Base-by-base conservation (phyloP, 2,888 invertebrate genomes). In the Stenoptilia bipunctidactyla region DNA sequence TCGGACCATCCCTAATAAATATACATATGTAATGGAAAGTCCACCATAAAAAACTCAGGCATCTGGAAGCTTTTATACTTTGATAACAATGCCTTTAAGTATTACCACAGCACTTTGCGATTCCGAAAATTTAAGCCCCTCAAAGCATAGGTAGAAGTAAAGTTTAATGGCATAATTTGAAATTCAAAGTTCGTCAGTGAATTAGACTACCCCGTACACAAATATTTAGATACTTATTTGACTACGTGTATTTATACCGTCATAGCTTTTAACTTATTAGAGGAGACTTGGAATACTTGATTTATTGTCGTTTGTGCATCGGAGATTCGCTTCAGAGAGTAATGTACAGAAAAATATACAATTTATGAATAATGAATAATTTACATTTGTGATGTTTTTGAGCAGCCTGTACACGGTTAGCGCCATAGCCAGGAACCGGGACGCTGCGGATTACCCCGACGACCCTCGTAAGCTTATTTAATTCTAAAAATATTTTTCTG, bases 391-490 rank as follows among this genome's bases (percentile, higher is more conserved):
- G 20, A 20, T 20, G 30, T 30, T 30, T 30, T 30, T 15, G 59
- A 61, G 70, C 71, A 64, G 65, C 73, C 73, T 76, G 76, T 77
- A 79, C 77, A 80, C 68, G 61, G 75, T 80, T 76, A 80, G 71
- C 70, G 67, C 59, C 55, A 61, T 65, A 71, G 66, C 66, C 71
- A 70, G 68, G 71, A 73, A 73, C 70, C 71, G 73, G 73, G 74
- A 8, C 20, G 69, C 75, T 77, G 74, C 70, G 62, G 66, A 66
- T 70, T 69, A 67, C 57, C 60, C 59, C 66, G 66, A 58, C 63
- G 65, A 64, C 72, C 74, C 76, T 75, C 69, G 70, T 65, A 58
- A 66, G 59, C 61, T 57, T 58, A 57, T 56, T 54, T 53, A 51
- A 57, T 50, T 52, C 50, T 41, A 44, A 46, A 45, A 48, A 51